These are phyloP conservation scores for Parazoanthus swiftii DNA, from an alignment of 92 coral and sea anemone species.

Conservation along the genomic window DNA sequence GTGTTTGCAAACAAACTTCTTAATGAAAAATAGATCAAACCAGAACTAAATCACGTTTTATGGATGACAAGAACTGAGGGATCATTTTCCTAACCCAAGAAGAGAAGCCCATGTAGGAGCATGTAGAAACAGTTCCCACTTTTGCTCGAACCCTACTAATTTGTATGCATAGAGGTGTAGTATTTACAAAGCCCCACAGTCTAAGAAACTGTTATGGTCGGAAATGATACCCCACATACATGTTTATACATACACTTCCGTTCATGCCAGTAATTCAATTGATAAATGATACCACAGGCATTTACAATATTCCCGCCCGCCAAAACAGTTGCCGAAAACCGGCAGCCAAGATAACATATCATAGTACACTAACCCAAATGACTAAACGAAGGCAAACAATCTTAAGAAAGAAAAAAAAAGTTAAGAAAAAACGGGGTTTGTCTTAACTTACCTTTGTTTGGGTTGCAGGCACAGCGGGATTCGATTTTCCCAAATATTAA, in stretches of 20 bases:
- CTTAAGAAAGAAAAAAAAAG: neutral
- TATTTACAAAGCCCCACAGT: neutral
- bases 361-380: too few relatives aligned
- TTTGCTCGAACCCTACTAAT: neutral
- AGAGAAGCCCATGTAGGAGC: neutral
- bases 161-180: neutral
- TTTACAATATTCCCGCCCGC: neutral
- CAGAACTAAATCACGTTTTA: neutral
- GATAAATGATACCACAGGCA: neutral
- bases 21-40: neutral
- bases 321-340: neutral
- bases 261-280: neutral
- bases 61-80: too few relatives aligned
- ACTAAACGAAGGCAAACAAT: neutral
- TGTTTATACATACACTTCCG: conserved; percentile 16
- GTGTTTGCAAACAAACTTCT: neutral
- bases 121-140: neutral
- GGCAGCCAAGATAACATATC: neutral
- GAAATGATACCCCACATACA: neutral
- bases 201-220: neutral
- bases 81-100: neutral
- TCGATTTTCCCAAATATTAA: conserved; percentile 30
- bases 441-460: conserved; percentile 36
- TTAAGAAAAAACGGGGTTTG: neutral
- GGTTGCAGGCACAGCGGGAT: conserved; percentile 23